Conservation (phyloP, 2,113 vertebrate species). For the Salminus brasiliensis region DNA sequence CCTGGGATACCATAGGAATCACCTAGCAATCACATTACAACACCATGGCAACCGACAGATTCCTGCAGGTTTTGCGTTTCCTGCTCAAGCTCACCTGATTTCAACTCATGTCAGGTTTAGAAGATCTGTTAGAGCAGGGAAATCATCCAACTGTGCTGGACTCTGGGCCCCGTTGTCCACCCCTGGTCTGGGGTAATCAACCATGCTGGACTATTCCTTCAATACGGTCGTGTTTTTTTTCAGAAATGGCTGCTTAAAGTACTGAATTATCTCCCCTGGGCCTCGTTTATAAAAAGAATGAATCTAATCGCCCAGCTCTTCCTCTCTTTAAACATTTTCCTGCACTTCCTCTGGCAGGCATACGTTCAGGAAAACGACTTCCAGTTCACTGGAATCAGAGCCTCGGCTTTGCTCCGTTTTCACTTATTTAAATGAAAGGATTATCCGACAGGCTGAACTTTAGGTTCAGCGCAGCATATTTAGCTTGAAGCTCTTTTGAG, state of each 20-base stretch:
- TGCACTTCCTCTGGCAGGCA: neutral
- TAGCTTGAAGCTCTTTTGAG: slow-evolving; percentile 8
- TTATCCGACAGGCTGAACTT: neutral
- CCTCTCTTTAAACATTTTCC: neutral
- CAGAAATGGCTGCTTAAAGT: neutral
- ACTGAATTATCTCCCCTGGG: neutral
- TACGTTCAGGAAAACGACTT: slow-evolving; percentile 8
- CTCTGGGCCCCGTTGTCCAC: no score
- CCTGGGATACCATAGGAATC: no score
- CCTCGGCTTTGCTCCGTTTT: neutral
- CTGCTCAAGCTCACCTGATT: no score
- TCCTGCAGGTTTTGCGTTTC: no score
- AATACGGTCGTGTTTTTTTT: neutral
- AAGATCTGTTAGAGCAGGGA: no score
- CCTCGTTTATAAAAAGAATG: neutral
- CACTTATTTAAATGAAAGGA: neutral
- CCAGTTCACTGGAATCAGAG: neutral
- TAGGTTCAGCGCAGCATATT: neutral
- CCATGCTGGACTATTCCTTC: neutral
- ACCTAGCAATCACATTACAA: no score
- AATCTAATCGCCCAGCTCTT: neutral
- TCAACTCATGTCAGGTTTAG: no score
- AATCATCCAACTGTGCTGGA: no score
- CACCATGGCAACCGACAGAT: no score
- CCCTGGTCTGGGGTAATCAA: no score